Evolutionary conservation across 2,797 vertebrate species (phyloP).

Genomic region (Myotis daubentonii): DNA sequence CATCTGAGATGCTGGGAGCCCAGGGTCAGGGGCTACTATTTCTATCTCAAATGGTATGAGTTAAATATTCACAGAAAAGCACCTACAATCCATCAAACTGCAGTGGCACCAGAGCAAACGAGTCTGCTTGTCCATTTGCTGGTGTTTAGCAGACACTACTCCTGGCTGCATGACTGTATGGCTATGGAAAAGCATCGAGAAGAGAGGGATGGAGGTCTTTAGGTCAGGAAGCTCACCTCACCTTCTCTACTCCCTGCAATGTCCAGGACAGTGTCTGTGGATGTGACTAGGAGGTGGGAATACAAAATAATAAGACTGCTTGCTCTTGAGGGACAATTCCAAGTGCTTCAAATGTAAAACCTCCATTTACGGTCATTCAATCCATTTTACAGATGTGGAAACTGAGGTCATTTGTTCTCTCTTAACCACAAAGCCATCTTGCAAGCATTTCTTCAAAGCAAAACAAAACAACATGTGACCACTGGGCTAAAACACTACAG

Average conservation of each 20-base stretch:
- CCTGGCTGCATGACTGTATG: background rate
- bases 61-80: background rate
- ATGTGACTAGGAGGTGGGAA: background rate
- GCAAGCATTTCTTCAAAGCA: background rate
- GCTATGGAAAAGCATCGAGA: background rate
- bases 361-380: background rate
- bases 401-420: background rate
- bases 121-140: background rate
- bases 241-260: background rate
- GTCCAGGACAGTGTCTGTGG: background rate
- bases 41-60: background rate
- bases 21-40: background rate
- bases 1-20: background rate
- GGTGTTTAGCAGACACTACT: background rate
- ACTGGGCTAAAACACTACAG: background rate
- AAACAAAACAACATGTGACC: background rate
- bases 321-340: background rate
- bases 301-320: background rate
- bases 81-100: background rate
- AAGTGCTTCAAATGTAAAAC: background rate
- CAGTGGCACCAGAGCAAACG: background rate
- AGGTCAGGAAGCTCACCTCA: background rate
- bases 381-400: background rate
- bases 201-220: background rate
- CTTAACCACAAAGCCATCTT: background rate